Evolutionary conservation across 2,797 vertebrate genomes (phyloP).

Genomic region (Pristis pectinata): DNA sequence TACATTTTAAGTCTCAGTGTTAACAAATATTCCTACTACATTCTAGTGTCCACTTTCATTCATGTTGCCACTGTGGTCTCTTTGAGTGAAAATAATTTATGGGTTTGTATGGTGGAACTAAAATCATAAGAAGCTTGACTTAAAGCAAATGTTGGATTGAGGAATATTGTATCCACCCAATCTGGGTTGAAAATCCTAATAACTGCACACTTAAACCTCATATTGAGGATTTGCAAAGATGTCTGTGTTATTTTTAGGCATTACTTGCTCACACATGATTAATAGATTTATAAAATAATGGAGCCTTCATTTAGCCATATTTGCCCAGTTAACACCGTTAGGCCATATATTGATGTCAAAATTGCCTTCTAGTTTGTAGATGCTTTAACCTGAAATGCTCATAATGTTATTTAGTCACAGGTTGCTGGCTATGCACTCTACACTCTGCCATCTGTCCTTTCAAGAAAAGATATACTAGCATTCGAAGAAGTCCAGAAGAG

Average conservation of each 20-base stretch:
- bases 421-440: background rate
- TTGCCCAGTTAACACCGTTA: background rate
- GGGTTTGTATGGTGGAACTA: background rate
- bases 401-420: background rate
- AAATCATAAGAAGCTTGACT: background rate
- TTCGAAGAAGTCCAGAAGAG: no score
- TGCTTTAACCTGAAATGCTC: background rate
- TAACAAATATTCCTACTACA: background rate
- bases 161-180: background rate
- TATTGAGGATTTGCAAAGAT: background rate
- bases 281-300: background rate
- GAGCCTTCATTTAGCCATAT: background rate
- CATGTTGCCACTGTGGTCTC: background rate
- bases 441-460: no score
- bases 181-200: background rate
- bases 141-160: background rate
- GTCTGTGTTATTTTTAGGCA: background rate
- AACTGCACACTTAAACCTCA: background rate
- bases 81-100: background rate
- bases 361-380: background rate
- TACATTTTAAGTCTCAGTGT: background rate
- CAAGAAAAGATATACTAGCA: no score
- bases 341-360: background rate
- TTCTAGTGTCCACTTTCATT: background rate
- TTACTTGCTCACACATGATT: background rate